Evolutionary conservation across 2,113 vertebrate species (phyloP).

Genomic region (Hemibagrus wyckioides): DNA sequence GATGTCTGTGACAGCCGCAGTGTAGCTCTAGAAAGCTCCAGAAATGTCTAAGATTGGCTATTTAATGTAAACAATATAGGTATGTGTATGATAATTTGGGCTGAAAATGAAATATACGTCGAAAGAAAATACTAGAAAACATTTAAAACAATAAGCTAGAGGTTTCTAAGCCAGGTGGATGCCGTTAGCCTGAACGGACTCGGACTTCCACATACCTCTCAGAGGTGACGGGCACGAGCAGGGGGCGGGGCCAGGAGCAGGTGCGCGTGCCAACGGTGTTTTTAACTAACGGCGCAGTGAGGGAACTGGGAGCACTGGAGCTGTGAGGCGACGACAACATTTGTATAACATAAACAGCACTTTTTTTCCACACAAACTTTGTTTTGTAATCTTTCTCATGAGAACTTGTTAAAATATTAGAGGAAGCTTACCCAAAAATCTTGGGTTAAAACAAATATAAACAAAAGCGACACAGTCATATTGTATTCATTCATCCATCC

Average conservation of each 20-base stretch:
- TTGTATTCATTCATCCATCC: too few species aligned
- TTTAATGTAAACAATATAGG: neutral
- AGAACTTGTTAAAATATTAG: neutral
- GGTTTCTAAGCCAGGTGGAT: neutral
- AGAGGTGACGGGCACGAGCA: neutral
- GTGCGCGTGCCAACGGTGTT: neutral
- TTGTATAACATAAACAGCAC: too few species aligned
- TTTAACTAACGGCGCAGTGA: neutral
- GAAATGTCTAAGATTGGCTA: neutral
- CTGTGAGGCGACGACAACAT: neutral
- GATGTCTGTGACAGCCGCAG: neutral
- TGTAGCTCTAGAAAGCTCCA: neutral
- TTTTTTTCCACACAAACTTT: neutral
- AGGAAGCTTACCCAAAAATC: neutral
- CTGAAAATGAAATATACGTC: neutral
- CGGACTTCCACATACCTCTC: neutral
- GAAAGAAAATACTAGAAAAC: neutral
- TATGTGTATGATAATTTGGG: neutral
- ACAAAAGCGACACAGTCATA: too few species aligned
- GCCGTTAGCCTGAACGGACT: neutral
- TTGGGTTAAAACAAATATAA: too few species aligned
- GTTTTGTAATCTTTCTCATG: neutral
- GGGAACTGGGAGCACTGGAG: too few species aligned
- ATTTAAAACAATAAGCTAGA: neutral
- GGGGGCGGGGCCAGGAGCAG: neutral